Percentiles rank a stretch among this genome's conserved stretches.
Conservation (phyloP, 1,140 invertebrate species). For the Eumeta japonica region DNA sequence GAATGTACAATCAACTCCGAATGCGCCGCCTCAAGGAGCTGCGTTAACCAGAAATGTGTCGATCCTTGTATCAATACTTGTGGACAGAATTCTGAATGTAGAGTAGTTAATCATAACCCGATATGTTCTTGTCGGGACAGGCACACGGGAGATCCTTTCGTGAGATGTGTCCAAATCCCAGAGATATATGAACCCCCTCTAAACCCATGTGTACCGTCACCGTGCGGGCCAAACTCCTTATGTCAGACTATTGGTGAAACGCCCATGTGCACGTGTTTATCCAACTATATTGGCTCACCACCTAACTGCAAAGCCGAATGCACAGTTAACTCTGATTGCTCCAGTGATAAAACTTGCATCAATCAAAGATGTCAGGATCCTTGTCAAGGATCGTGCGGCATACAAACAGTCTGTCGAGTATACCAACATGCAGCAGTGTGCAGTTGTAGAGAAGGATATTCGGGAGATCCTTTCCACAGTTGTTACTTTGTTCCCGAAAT, state of each 20-base stretch:
- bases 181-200: constrained; percentile 22
- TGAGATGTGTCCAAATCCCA: constrained; percentile 48
- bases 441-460: constrained; percentile 65
- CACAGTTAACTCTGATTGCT: constrained; percentile 71
- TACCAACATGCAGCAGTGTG: constrained; percentile 73
- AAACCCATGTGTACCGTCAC: constrained; percentile 71
- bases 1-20: constrained; percentile 80
- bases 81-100: constrained; percentile 73
- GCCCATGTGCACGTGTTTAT: constrained; percentile 68
- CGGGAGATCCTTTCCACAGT: constrained; percentile 71
- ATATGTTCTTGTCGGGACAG: constrained; percentile 64
- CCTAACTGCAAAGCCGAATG: constrained; percentile 76
- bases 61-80: constrained; percentile 70
- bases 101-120: constrained; percentile 73
- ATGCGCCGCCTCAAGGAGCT: constrained; percentile 80
- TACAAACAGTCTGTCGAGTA: constrained; percentile 69
- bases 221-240: constrained; percentile 72
- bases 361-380: constrained; percentile 72
- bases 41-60: constrained; percentile 65
- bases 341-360: constrained; percentile 66
- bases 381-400: constrained; percentile 69
- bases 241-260: constrained; percentile 64
- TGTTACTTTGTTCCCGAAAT: constrained; percentile 53
- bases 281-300: constrained; percentile 69
- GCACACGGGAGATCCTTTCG: constrained; percentile 67